Evolutionary conservation across 2,888 invertebrate genomes (phyloP), one percentile per base, ranked within the genome.

Genomic region (Sipha maydis): DNA sequence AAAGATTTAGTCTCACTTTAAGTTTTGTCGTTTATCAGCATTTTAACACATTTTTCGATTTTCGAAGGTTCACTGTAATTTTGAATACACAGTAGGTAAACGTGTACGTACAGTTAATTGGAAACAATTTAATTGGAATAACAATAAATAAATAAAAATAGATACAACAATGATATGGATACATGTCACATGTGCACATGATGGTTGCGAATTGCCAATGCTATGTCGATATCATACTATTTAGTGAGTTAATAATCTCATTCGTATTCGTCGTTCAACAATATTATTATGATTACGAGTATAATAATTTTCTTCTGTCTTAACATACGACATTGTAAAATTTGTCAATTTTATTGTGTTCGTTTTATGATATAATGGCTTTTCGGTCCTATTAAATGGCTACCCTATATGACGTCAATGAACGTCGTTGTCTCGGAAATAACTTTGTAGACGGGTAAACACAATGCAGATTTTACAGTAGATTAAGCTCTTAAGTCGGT

Each of bases 401-500:
- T 48, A 14, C 25, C 19, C 34, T 7, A 14, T 7, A 14, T 17
- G 38, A 34, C 61, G 25, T 8, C 61, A 19, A 61, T 5, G 11
- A 1, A 21, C 61, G 61, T 7, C 61, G 11, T 79, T 61, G 38
- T 61, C 61, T 80, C 9, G n/a, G 61, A n/a, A 80, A 80, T 80
- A 61, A 80, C 61, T 61, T 34, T n/a, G 38, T n/a, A 34, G 79
- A 38, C 61, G 14, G 25, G 1, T 38, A 38, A n/a, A 61, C n/a
- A 38, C 25, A 61, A 61, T 61, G 61, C 56, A 38, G 61, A 80
- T 80, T 61, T 80, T 34, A 61, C 79, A 80, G 61, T 14, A 80
- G 79, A 80, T 80, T 61, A 38, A 80, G 61, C 34, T 38, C 78
- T 9, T 31, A n/a, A 78, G 31, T 78, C 61, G 79, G 25, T 80